phyloP scores from a whole-genome alignment of 2,888 invertebrate species.

The Cheilosia vulpina region DNA sequence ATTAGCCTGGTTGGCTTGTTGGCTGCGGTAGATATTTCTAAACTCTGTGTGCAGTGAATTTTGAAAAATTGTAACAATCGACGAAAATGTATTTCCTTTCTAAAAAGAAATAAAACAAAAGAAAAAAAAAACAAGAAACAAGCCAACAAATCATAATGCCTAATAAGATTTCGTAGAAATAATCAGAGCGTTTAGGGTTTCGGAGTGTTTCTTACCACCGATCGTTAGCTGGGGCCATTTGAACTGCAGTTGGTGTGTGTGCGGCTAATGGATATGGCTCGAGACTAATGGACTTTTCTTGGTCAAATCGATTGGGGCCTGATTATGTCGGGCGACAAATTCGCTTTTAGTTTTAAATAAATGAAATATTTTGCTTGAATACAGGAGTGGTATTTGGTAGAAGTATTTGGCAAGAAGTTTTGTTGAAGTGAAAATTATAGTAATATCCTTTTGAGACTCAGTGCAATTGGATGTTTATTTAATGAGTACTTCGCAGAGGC shows the following conservation, averaged over 20 bases:
- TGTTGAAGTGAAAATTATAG: too few species aligned
- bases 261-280: slow-evolving; percentile 20
- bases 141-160: slow-evolving; percentile 12
- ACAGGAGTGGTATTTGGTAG: background rate
- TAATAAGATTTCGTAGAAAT: slow-evolving; percentile 60
- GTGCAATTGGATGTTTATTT: too few species aligned
- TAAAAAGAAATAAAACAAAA: slow-evolving; percentile 53
- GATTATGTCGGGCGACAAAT: background rate
- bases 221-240: slow-evolving; percentile 21
- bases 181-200: slow-evolving; percentile 71
- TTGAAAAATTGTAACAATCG: slow-evolving; percentile 57
- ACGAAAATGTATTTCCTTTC: slow-evolving; percentile 70
- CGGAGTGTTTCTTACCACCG: slow-evolving; percentile 32
- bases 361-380: background rate
- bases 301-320: slow-evolving; percentile 18
- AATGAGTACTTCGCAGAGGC: too few species aligned
- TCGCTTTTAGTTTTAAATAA: background rate
- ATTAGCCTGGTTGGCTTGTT: slow-evolving; percentile 61
- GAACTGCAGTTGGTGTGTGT: slow-evolving; percentile 10
- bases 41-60: slow-evolving; percentile 56
- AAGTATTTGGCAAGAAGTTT: background rate
- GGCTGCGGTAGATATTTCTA: slow-evolving; percentile 52
- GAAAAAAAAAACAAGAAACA: background rate
- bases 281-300: slow-evolving; percentile 33
- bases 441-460: too few species aligned